Percentiles rank a stretch among this genome's conserved stretches.
These are phyloP conservation scores for Poecilia gillii DNA, from an alignment of 2,797 vertebrate genomes.

Conservation along the genomic window DNA sequence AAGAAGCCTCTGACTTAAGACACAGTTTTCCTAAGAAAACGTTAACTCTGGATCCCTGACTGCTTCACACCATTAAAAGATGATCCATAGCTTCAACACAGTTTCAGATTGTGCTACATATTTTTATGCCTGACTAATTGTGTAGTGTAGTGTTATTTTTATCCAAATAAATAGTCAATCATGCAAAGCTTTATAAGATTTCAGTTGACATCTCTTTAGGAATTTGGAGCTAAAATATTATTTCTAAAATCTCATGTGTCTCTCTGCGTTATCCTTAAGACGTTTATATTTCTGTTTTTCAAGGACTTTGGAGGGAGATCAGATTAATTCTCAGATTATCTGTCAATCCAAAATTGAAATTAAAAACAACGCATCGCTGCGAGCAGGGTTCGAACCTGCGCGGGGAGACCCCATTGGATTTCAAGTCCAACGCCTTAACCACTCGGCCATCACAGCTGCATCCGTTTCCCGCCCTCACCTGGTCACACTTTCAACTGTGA, in stretches of 20 bases:
- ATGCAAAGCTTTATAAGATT: neutral
- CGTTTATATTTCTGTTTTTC: neutral
- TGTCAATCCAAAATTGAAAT: no score
- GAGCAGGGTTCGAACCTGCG: constrained; percentile 2
- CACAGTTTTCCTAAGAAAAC: no score
- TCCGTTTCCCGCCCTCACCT: neutral
- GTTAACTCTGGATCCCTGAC: no score
- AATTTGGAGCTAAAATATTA: neutral
- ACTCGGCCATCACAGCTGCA: neutral
- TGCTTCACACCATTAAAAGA: neutral
- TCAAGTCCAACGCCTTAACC: constrained; percentile 20
- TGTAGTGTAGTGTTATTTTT: neutral
- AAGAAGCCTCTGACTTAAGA: no score
- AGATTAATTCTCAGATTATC: no score
- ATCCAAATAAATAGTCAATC: neutral
- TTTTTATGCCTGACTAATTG: neutral
- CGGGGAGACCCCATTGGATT: constrained; percentile 41
- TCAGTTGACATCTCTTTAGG: neutral
- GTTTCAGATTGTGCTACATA: neutral
- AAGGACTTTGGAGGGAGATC: no score
- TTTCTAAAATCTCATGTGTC: neutral
- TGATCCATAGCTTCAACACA: no score
- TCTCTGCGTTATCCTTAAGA: neutral
- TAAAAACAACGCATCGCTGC: neutral
- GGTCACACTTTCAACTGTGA: neutral